These are phyloP conservation scores for Muntiacus muntjak DNA, from an alignment of 2,113 vertebrate genomes.

Conservation along the genomic window DNA sequence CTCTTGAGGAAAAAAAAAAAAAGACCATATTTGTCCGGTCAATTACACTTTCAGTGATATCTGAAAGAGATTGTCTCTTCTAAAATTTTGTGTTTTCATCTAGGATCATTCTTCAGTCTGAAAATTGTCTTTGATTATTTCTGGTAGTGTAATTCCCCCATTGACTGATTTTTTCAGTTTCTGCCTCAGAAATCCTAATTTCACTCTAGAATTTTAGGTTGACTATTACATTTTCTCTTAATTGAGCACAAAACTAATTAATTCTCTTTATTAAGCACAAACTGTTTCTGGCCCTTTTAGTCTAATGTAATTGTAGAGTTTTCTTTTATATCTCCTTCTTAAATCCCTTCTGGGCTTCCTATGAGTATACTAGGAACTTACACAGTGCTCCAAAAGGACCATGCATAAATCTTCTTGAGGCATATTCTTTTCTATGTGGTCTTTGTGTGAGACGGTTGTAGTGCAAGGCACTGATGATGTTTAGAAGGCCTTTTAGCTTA, in stretches of 20 bases:
- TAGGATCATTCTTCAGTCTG: not conserved
- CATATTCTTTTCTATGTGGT: fast-evolving
- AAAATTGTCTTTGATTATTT: not conserved
- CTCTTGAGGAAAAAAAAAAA: not conserved
- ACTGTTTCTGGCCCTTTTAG: not conserved
- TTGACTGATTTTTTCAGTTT: no score
- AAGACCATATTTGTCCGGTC: not conserved
- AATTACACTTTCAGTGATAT: not conserved
- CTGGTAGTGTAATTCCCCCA: not conserved
- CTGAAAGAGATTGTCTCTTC: not conserved
- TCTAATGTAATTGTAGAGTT: not conserved
- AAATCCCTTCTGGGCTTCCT: not conserved
- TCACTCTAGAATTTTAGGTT: not conserved
- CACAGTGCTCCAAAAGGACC: not conserved
- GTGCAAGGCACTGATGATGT: fast-evolving
- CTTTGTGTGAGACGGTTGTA: no score
- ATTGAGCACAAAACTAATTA: not conserved
- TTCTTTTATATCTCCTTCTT: not conserved
- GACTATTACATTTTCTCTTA: not conserved
- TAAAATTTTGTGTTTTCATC: not conserved
- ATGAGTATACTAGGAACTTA: not conserved
- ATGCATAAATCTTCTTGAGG: not conserved
- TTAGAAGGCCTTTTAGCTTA: no score
- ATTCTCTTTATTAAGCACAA: not conserved
- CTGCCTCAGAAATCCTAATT: not conserved